phyloP scores from a whole-genome alignment of 2,888 invertebrate species.

The Coronaproctus castanopsis region DNA sequence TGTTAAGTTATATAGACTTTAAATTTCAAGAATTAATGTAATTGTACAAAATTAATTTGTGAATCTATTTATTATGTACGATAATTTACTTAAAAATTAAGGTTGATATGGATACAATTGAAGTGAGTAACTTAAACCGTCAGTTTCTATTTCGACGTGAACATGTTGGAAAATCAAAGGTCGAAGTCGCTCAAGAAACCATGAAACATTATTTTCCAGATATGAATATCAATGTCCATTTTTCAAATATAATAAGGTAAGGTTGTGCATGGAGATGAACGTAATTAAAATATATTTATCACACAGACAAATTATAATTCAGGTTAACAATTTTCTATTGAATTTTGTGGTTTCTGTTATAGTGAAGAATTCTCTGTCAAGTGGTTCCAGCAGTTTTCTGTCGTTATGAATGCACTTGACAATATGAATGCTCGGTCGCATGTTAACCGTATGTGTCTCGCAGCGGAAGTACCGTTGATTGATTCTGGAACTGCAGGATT shows the following conservation, averaged over 20 bases:
- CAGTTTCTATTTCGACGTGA: slow-evolving; percentile 97
- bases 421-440: slow-evolving; percentile 92
- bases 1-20: no score
- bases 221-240: slow-evolving; percentile 69
- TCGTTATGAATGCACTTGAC: slow-evolving; percentile 93
- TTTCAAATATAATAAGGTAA: slow-evolving; percentile 83
- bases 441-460: slow-evolving; percentile 95
- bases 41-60: no score
- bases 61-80: no score
- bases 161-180: slow-evolving; percentile 95
- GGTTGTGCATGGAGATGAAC: neutral
- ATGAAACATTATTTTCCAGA: slow-evolving; percentile 72
- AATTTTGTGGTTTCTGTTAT: slow-evolving; percentile 26
- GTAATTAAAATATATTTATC: slow-evolving; percentile 7
- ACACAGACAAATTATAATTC: no score
- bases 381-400: slow-evolving; percentile 74
- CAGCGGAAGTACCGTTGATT: slow-evolving; percentile 78
- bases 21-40: no score
- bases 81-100: no score
- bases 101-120: slow-evolving; percentile 99
- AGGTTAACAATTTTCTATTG: no score
- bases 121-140: slow-evolving; percentile 94
- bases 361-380: slow-evolving; percentile 73
- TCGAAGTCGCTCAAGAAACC: slow-evolving; percentile 73
- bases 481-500: slow-evolving; percentile 97